A percentile compares a stretch with the other conserved stretches of the same genome.
phyloP scores from a whole-genome alignment of 2,113 vertebrate species.

The Macrotus californicus region DNA sequence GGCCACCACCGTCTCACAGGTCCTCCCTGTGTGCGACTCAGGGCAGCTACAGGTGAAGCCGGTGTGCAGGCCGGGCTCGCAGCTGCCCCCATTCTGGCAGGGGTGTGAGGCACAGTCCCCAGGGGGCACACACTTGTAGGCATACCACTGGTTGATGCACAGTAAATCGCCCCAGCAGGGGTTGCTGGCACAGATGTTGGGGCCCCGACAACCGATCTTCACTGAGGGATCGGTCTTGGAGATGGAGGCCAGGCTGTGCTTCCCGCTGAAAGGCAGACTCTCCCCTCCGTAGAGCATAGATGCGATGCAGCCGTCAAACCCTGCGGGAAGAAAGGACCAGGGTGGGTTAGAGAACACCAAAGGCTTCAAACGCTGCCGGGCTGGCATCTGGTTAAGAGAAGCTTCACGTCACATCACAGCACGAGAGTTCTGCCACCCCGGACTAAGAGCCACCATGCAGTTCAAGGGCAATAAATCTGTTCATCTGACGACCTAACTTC shows the following conservation, averaged over 20 bases:
- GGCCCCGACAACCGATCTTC: constrained; percentile 93
- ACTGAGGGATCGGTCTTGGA: constrained; percentile 88
- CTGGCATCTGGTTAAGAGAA: neutral
- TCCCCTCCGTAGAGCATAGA: constrained; percentile 90
- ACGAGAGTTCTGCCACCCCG: neutral
- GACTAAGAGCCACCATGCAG: neutral
- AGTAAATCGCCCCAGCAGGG: constrained; percentile 93
- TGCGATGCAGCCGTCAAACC: constrained; percentile 92
- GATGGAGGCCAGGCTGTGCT: constrained; percentile 85
- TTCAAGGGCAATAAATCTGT: neutral
- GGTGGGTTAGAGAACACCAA: neutral
- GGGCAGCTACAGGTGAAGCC: constrained; percentile 92
- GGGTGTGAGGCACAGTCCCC: constrained; percentile 91
- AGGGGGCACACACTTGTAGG: constrained; percentile 91
- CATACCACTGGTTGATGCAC: constrained; percentile 95
- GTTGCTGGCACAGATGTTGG: constrained; percentile 91
- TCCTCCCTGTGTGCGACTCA: constrained; percentile 85
- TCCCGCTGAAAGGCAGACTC: constrained; percentile 90
- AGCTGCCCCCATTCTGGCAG: constrained; percentile 93
- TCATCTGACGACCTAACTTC: neutral
- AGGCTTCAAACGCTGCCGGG: no score
- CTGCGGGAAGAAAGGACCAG: constrained; percentile 70
- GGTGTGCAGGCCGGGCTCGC: constrained; percentile 80
- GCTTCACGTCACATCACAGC: no score
- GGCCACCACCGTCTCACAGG: constrained; percentile 88